These are phyloP conservation scores for Ageneiosus marmoratus DNA, from an alignment of 2,113 vertebrate genomes.

Conservation along the genomic window DNA sequence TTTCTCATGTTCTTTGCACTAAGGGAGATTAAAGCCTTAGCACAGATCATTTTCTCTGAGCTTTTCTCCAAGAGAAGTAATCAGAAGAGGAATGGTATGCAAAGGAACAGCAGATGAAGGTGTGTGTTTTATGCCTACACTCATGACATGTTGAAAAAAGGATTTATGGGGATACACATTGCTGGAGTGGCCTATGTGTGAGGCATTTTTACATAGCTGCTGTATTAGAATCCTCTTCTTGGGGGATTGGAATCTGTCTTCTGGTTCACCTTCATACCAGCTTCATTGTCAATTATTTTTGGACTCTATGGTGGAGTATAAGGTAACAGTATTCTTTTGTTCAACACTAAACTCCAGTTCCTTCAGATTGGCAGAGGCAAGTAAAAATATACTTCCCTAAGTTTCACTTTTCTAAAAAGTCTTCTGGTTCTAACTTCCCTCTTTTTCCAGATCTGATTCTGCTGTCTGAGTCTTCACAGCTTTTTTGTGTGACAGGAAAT, in stretches of 20 bases:
- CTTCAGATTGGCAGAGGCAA: background rate
- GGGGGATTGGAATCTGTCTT: background rate
- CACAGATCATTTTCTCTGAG: background rate
- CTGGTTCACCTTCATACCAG: background rate
- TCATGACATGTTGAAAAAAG: constrained; percentile 14
- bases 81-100: background rate
- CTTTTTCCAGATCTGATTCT: constrained; percentile 2
- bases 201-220: constrained; percentile 20
- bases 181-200: constrained; percentile 4
- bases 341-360: constrained; percentile 32
- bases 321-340: constrained; percentile 25
- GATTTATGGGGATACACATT: constrained; percentile 13
- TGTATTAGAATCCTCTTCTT: constrained; percentile 10
- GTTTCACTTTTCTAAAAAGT: constrained; percentile 24
- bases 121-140: constrained; percentile 20
- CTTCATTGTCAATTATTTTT: constrained; percentile 12
- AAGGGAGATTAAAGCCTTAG: constrained; percentile 43
- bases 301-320: background rate
- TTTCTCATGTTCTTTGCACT: constrained; percentile 19
- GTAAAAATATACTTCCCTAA: constrained; percentile 12
- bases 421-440: constrained; percentile 27
- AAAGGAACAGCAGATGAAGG: constrained; percentile 29
- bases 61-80: constrained; percentile 8
- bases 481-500: constrained; percentile 21
- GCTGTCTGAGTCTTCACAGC: constrained; percentile 13